Conservation (phyloP, 30 jellyfish, hydroid and myxozoan genomes). For the Calvadosia cruxmelitensis region DNA sequence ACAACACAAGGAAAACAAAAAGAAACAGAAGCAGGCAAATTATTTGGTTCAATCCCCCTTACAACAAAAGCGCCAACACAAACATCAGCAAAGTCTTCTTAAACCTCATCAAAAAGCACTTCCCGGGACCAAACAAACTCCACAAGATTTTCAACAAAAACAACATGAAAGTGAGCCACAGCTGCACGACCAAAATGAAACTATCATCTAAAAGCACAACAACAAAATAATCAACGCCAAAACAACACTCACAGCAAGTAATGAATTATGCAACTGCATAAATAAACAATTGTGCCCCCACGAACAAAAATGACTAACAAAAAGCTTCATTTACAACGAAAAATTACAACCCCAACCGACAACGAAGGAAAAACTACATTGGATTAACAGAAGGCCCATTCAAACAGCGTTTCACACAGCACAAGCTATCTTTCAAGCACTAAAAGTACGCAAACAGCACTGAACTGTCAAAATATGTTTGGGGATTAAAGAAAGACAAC, state of each 20-base stretch:
- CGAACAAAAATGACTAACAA: no score
- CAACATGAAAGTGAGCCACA: conserved; percentile 26
- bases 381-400: neutral
- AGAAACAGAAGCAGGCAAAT: conserved; percentile 2
- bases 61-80: conserved; percentile 38
- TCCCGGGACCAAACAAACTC: conserved; percentile 27
- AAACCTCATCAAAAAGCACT: conserved; percentile 25
- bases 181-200: conserved; percentile 29
- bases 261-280: no score
- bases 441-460: no score
- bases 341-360: no score
- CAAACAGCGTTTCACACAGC: no score
- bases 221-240: conserved; percentile 11
- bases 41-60: conserved; percentile 45
- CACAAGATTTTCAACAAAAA: conserved; percentile 32
- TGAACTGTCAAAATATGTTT: no score
- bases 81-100: conserved; percentile 39
- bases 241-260: neutral
- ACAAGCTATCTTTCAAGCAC: no score
- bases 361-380: conserved; percentile 5
- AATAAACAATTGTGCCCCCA: no score
- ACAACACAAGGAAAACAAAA: no score
- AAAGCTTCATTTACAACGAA: no score
- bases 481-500: no score
- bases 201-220: conserved; percentile 24